Conservation (phyloP, 2,888 invertebrate species). For the Portevinia maculata region DNA sequence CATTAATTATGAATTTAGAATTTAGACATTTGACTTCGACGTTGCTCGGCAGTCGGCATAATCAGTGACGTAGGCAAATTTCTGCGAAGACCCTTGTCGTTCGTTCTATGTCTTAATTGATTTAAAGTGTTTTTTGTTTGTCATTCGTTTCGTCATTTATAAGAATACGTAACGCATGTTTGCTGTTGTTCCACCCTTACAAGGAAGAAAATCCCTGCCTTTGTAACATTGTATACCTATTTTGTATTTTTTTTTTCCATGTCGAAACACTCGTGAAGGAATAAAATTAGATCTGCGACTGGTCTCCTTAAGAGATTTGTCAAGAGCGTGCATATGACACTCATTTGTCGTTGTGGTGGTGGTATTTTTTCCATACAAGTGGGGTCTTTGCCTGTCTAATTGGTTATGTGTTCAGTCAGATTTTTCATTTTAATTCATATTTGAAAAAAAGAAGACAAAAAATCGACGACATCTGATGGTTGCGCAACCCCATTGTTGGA, state of each 20-base stretch:
- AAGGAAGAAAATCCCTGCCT: slow-evolving; percentile 13
- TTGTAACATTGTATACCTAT: neutral
- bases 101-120: slow-evolving; percentile 48
- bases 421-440: slow-evolving; percentile 31
- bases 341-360: slow-evolving; percentile 34
- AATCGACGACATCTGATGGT: slow-evolving; percentile 37
- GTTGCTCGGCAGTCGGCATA: no score
- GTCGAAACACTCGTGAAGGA: slow-evolving; percentile 22
- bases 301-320: slow-evolving; percentile 45
- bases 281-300: slow-evolving; percentile 46
- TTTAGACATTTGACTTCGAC: slow-evolving; percentile 50
- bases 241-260: slow-evolving; percentile 5
- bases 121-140: slow-evolving; percentile 53
- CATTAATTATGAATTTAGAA: slow-evolving; percentile 69
- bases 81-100: slow-evolving; percentile 33
- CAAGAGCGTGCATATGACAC: slow-evolving; percentile 56
- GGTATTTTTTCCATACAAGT: slow-evolving; percentile 38
- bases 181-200: slow-evolving; percentile 20
- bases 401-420: slow-evolving; percentile 37
- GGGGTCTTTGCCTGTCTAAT: slow-evolving; percentile 58
- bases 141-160: slow-evolving; percentile 4
- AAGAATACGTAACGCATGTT: neutral
- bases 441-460: slow-evolving; percentile 24
- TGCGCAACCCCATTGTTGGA: slow-evolving; percentile 12
- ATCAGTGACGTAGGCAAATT: slow-evolving; percentile 39